Evolutionary conservation across 2,888 invertebrate genomes (phyloP), one percentile per base, ranked within the genome.

Genomic region (Drosophila testacea): DNA sequence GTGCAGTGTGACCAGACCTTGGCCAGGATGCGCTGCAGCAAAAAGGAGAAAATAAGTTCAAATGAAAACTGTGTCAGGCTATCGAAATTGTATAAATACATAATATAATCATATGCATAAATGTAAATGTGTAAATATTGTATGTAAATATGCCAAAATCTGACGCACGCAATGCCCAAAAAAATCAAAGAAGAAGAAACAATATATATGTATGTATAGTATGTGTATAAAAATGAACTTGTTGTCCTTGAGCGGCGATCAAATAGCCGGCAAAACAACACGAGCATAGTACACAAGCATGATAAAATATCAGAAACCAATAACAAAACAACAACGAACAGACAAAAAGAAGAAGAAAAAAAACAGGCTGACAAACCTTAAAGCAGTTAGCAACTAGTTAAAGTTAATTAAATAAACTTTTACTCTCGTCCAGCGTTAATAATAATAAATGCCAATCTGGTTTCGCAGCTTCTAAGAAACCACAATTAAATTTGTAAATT

Each of bases 301-400:
- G n/a, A 52, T 13, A 39, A 41, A 38, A 57, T 38, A 57, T 13
- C 56, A 46, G 46, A 38, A 16, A 57, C 36, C 34, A 46, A 27
- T 11, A 34, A 27, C n/a, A 13, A 36, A 56, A 44, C 1, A 46
- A 46, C 10, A 27, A 51, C 5, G 16, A 48, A 36, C 3, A 5
- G 4, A 30, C 30, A 30, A 4, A 27, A 44, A 27, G 27, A 3
- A 27, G 27, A 9, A 16, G 6, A 32, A 4, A 13, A 54, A 46
- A 57, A 57, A 47, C 46, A 28, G 36, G 28, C 46, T 47, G 44
- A 34, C n/a, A 46, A 46, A 56, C 77, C 68, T 46, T 56, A 36
- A 56, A 57, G 57, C 57, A 57, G 78, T 78, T 78, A 67, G 79
- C 79, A 77, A 83, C 87, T 87, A 84, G 87, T 81, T 88, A 83